Evolutionary conservation across 2,113 vertebrate species (phyloP), one percentile per base, ranked within the genome.

Genomic region (Oxyura jamaicensis): DNA sequence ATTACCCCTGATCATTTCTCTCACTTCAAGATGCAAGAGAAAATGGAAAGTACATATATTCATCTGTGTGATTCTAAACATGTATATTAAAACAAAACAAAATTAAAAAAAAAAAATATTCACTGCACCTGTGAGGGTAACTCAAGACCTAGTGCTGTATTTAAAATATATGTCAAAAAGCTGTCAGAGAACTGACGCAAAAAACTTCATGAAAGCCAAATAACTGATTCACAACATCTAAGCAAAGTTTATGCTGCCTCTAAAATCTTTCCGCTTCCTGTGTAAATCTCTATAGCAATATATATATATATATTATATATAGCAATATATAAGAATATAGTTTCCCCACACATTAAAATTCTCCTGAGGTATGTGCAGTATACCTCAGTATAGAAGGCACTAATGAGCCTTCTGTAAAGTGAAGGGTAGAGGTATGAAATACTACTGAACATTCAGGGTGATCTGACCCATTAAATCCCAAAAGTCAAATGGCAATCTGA

Each of bases 31-130:
- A 3, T n/a, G 33, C 12, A 68, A 17, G 19, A 78, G 0, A 1
- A 36, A 77, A 21, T 21, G 13, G 26, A 80, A 58, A 2, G 3
- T n/a, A 8, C 0, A 1, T 3, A 7, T 33, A 35, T 56, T 22
- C 7, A 68, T 11, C 3, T 21, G 4, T 18, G 12, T 17, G 3
- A 53, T 8, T 62, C 7, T 20, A 3, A 3, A 26, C 1, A 16
- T 3, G 9, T 2, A 12, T 39, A 33, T 53, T 65, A 36, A 48
- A 29, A 17, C 14, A n/a, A 59, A 62, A 52, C 50, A 52, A 62
- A 36, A 25, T 23, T n/a, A n/a, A 41, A 63, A 28, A 28, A 26
- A 48, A 48, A 10, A 21, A 21, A 6, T 56, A 13, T 55, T 77
- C 22, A 7, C 17, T 65, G 11, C 2, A 79, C 6, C 7, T 59